Evolutionary conservation across 2,888 invertebrate species (phyloP).

Genomic region (Agonopterix arenella): DNA sequence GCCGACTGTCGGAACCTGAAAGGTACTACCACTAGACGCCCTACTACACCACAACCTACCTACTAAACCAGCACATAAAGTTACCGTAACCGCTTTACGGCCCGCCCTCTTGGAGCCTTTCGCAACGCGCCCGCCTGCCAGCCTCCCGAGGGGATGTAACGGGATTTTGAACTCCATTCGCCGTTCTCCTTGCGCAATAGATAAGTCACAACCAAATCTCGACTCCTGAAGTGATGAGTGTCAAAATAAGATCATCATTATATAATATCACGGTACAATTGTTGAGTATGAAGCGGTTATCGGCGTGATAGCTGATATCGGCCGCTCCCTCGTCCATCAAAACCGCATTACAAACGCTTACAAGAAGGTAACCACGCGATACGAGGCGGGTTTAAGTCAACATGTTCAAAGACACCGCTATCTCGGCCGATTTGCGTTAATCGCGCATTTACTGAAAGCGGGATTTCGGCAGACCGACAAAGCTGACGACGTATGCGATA

Average conservation of each 20-base stretch:
- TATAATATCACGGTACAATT: neutral
- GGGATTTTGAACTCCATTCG: neutral
- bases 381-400: conserved; percentile 51
- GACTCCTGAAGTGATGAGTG: conserved; percentile 5
- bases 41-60: too few relatives aligned
- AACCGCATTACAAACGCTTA: conserved; percentile 60
- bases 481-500: conserved; percentile 52
- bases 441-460: conserved; percentile 58
- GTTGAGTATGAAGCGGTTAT: conserved; percentile 27
- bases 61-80: conserved; percentile 51
- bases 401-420: conserved; percentile 67
- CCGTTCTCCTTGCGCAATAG: neutral
- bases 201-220: conserved; percentile 1
- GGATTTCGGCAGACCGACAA: conserved; percentile 73
- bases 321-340: conserved; percentile 67
- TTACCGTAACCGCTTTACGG: conserved; percentile 33
- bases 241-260: conserved; percentile 17
- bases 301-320: conserved; percentile 34
- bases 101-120: conserved; percentile 30
- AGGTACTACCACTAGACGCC: too few relatives aligned
- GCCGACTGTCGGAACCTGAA: too few relatives aligned
- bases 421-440: conserved; percentile 43
- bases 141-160: conserved; percentile 22
- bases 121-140: conserved; percentile 13
- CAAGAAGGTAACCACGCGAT: conserved; percentile 55